Conservation (phyloP, 2,888 invertebrate genomes). For the Orgyia antiqua region DNA sequence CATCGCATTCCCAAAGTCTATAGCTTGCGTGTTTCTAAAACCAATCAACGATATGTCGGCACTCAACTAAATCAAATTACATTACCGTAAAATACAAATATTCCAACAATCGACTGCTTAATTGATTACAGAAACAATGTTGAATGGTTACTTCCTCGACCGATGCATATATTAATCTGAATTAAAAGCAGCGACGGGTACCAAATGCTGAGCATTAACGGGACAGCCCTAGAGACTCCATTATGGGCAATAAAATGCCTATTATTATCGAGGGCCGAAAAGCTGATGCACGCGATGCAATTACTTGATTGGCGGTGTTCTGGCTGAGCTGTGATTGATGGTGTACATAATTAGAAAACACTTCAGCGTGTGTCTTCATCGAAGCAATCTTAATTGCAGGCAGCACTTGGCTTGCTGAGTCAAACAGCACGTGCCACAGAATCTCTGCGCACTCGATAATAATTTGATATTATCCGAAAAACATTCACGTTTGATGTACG, state of each 20-base stretch:
- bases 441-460: constrained; percentile 28
- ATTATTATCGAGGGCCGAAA: constrained; percentile 78
- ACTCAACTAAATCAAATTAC: constrained; percentile 60
- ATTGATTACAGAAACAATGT: constrained; percentile 66
- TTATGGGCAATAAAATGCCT: constrained; percentile 77
- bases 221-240: constrained; percentile 75
- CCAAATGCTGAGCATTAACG: constrained; percentile 63
- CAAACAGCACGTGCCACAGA: constrained; percentile 61
- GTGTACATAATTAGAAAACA: constrained; percentile 77
- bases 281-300: constrained; percentile 78
- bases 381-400: constrained; percentile 70
- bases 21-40: constrained; percentile 54
- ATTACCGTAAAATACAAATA: constrained; percentile 52
- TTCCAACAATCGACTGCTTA: constrained; percentile 50
- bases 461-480: constrained; percentile 35
- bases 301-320: constrained; percentile 77
- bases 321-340: constrained; percentile 72
- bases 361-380: constrained; percentile 76
- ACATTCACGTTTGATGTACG: constrained; percentile 30
- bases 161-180: constrained; percentile 68
- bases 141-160: constrained; percentile 43
- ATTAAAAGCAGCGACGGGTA: constrained; percentile 65
- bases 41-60: constrained; percentile 61
- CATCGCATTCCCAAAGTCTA: constrained; percentile 35
- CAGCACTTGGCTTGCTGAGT: constrained; percentile 73